phyloP scores from a whole-genome alignment of 2,888 invertebrate species.

The Oscheius sp. region DNA sequence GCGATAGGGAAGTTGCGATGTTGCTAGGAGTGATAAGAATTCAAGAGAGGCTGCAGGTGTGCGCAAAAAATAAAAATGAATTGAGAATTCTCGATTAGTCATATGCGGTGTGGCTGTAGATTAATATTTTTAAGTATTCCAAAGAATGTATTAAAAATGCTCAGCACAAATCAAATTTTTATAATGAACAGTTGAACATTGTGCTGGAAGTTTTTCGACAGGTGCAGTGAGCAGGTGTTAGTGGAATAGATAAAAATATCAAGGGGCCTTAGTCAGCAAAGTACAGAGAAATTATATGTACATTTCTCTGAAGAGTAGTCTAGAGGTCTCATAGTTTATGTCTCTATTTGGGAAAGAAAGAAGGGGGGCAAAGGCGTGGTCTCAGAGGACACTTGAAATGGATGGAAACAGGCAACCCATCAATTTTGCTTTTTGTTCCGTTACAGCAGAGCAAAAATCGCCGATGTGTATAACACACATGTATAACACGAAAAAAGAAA shows the following conservation, averaged over 20 bases:
- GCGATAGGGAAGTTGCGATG: slow-evolving; percentile 9
- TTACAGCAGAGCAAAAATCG: neutral
- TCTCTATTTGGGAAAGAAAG: neutral
- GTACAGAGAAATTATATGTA: neutral
- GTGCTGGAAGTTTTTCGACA: too few species aligned
- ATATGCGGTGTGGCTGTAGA: too few species aligned
- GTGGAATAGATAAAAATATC: neutral
- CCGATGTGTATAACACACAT: too few species aligned
- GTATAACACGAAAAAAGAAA: too few species aligned
- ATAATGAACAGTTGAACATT: too few species aligned
- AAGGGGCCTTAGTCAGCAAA: neutral
- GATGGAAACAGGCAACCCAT: slow-evolving; percentile 7
- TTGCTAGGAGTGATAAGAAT: too few species aligned
- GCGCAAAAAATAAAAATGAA: too few species aligned
- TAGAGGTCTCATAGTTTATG: neutral
- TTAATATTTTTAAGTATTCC: too few species aligned
- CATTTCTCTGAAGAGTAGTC: neutral
- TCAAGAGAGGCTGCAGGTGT: too few species aligned
- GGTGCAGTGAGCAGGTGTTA: neutral
- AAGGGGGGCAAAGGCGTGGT: neutral
- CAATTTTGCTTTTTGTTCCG: neutral
- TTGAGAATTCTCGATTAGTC: too few species aligned
- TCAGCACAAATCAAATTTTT: too few species aligned
- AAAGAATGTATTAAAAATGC: too few species aligned
- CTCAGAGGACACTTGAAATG: slow-evolving; percentile 16